Conservation (phyloP, 2,888 invertebrate genomes). For the Diachrysia chrysitis region DNA sequence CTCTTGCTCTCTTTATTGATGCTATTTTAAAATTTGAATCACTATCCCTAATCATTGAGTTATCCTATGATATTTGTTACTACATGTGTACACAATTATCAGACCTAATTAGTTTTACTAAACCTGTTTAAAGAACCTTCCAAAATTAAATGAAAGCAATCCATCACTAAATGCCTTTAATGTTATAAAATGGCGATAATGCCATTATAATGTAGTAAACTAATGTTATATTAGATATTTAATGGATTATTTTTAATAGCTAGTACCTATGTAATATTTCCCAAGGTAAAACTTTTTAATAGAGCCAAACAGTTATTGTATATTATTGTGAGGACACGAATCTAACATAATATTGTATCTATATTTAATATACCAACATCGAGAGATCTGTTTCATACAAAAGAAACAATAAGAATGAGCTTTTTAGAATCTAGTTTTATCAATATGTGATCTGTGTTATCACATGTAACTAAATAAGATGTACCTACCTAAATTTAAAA, state of each 20-base stretch:
- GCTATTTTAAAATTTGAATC: slow-evolving; percentile 16
- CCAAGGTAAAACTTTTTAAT: slow-evolving; percentile 32
- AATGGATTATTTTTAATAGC: slow-evolving; percentile 45
- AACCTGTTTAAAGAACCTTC: slow-evolving; percentile 8
- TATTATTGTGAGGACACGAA: slow-evolving; percentile 28
- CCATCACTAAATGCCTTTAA: slow-evolving; percentile 50
- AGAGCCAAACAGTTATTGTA: slow-evolving; percentile 27
- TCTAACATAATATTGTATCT: slow-evolving; percentile 24
- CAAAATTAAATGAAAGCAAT: slow-evolving; percentile 37
- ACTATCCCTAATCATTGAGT: slow-evolving; percentile 12
- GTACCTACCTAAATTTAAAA: slow-evolving; percentile 58
- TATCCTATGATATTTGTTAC: slow-evolving; percentile 22
- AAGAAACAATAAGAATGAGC: slow-evolving; percentile 65
- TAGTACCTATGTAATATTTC: slow-evolving; percentile 38
- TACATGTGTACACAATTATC: slow-evolving; percentile 20
- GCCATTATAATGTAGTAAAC: slow-evolving; percentile 40
- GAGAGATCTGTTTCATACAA: slow-evolving; percentile 51
- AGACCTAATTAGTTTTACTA: slow-evolving; percentile 16
- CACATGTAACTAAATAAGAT: slow-evolving; percentile 50
- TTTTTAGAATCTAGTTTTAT: slow-evolving; percentile 64
- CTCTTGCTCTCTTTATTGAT: slow-evolving; percentile 34
- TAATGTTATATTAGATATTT: slow-evolving; percentile 45
- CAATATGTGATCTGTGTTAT: slow-evolving; percentile 51
- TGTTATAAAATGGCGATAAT: slow-evolving; percentile 41
- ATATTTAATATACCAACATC: slow-evolving; percentile 7